These are phyloP conservation scores for Eriosoma lanigerum DNA, from an alignment of 1,140 invertebrate genomes.

Conservation along the genomic window DNA sequence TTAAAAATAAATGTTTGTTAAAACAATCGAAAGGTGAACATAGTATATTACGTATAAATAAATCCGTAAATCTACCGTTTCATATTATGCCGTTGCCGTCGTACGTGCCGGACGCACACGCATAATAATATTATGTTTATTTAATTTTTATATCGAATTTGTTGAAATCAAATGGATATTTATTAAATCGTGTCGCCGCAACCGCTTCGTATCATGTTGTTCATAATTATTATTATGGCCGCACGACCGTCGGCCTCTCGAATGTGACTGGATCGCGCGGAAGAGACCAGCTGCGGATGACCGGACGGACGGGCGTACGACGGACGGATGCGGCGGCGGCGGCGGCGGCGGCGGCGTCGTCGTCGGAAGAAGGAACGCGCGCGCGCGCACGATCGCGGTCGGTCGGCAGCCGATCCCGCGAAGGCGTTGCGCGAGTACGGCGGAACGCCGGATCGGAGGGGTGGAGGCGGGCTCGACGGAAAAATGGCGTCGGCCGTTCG, in stretches of 20 bases:
- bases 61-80: too few relatives aligned
- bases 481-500: conserved; percentile 15
- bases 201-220: too few relatives aligned
- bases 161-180: too few relatives aligned
- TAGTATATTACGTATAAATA: too few relatives aligned
- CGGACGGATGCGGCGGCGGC: conserved; percentile 25
- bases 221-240: too few relatives aligned
- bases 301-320: conserved; percentile 33
- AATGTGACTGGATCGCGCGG: conserved; percentile 15
- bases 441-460: neutral
- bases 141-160: too few relatives aligned
- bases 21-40: too few relatives aligned
- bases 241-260: neutral
- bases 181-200: neutral
- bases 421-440: neutral
- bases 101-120: too few relatives aligned
- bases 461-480: neutral
- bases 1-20: too few relatives aligned
- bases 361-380: too few relatives aligned
- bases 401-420: neutral
- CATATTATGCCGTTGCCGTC: too few relatives aligned
- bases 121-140: too few relatives aligned
- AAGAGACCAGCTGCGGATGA: neutral
- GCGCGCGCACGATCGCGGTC: neutral
- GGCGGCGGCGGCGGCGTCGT: neutral